Evolutionary conservation across 2,113 vertebrate species (phyloP).

Genomic region (Oreochromis aureus): DNA sequence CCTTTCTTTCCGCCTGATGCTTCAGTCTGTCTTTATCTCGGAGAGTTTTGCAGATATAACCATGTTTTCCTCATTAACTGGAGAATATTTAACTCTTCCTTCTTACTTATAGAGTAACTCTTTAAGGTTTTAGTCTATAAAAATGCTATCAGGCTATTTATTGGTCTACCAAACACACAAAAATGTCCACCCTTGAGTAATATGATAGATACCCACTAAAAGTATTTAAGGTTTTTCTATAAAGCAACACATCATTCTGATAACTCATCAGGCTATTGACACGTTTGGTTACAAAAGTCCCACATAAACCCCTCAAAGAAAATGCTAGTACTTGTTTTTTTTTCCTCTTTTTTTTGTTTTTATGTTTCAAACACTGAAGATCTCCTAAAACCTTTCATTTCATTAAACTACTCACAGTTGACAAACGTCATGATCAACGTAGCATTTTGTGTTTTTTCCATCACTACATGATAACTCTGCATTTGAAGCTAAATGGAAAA

Average conservation of each 20-base stretch:
- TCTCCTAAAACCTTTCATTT: neutral
- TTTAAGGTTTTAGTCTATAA: neutral
- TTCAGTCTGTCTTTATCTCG: neutral
- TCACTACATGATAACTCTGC: neutral
- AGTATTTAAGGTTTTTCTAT: neutral
- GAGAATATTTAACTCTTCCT: neutral
- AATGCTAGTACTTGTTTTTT: neutral
- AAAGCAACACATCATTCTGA: neutral
- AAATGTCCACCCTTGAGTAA: neutral
- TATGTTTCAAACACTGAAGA: neutral
- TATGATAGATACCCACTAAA: neutral
- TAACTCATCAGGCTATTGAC: neutral
- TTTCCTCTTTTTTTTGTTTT: neutral
- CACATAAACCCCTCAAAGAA: neutral
- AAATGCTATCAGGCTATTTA: neutral
- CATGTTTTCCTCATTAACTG: constrained; percentile 6
- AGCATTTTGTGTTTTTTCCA: neutral
- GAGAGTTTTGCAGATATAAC: neutral
- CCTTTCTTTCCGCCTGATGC: neutral
- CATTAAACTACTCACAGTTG: neutral
- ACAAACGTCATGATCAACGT: rapidly evolving
- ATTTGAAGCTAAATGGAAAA: neutral
- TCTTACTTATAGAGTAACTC: neutral
- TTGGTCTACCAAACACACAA: neutral
- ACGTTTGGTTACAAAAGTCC: neutral